A percentile compares a stretch with the other conserved stretches of the same genome.
Conservation (phyloP, 2,113 vertebrate genomes). For the Maccullochella peelii region DNA sequence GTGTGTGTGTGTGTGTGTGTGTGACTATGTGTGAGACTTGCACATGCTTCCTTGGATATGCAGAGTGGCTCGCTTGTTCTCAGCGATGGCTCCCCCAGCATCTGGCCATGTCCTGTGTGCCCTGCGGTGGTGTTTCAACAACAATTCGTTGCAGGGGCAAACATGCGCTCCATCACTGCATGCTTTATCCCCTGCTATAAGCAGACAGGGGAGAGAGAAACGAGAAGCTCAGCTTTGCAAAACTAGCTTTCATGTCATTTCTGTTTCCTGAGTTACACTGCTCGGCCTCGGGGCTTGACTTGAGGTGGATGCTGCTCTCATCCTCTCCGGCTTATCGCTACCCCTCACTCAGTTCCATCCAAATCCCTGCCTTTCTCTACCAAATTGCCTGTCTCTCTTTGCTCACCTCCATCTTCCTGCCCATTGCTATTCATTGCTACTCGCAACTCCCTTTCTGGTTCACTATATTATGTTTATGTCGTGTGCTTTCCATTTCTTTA, state of each 20-base stretch:
- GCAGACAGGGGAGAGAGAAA: slow-evolving; percentile 34
- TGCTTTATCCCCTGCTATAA: slow-evolving; percentile 20
- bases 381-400: slow-evolving; percentile 64
- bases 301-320: slow-evolving; percentile 56
- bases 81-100: slow-evolving; percentile 31
- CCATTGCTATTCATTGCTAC: slow-evolving; percentile 68
- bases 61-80: slow-evolving; percentile 44
- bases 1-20: slow-evolving; percentile 9
- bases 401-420: slow-evolving; percentile 55
- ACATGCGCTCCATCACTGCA: slow-evolving; percentile 23
- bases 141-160: slow-evolving; percentile 38
- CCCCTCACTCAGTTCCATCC: slow-evolving; percentile 56
- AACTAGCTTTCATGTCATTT: slow-evolving; percentile 66
- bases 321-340: slow-evolving; percentile 61
- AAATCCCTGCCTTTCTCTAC: slow-evolving; percentile 56
- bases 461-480: slow-evolving; percentile 65
- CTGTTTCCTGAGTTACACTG: slow-evolving; percentile 42
- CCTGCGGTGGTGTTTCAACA: slow-evolving; percentile 37
- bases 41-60: slow-evolving; percentile 34
- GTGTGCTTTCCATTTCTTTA: slow-evolving; percentile 57
- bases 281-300: slow-evolving; percentile 54
- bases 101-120: slow-evolving; percentile 28
- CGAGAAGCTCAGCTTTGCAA: slow-evolving; percentile 45
- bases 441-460: slow-evolving; percentile 35
- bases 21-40: not conserved